phyloP scores from a whole-genome alignment of 2,888 invertebrate genomes.

The Mimas tiliae region DNA sequence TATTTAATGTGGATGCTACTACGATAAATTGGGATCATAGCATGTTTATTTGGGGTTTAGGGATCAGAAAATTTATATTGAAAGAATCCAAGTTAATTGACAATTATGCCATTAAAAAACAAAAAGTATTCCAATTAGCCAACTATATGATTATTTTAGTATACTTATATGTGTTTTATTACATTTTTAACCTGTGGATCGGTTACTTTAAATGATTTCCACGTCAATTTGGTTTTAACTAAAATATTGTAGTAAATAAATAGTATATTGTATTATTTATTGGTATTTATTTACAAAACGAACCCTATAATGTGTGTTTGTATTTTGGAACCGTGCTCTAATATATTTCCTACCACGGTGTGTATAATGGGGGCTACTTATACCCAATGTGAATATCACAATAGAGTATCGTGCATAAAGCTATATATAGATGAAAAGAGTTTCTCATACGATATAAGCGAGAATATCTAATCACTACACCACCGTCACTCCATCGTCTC shows the following conservation, averaged over 20 bases:
- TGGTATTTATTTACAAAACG: too few species aligned
- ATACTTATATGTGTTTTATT: neutral
- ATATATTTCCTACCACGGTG: too few species aligned
- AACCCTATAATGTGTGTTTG: too few species aligned
- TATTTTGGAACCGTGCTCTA: too few species aligned
- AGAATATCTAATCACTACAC: too few species aligned
- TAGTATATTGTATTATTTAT: too few species aligned
- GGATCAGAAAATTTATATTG: conserved; percentile 40
- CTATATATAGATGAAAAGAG: too few species aligned
- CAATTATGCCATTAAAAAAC: conserved; percentile 35
- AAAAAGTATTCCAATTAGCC: conserved; percentile 35
- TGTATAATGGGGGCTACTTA: too few species aligned
- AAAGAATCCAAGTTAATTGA: conserved; percentile 39
- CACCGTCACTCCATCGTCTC: too few species aligned
- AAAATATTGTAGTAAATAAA: neutral
- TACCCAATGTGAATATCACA: too few species aligned
- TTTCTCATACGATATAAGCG: too few species aligned
- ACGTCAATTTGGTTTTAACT: neutral
- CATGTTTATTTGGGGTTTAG: conserved; percentile 40
- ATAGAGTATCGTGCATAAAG: too few species aligned
- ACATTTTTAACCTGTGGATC: neutral
- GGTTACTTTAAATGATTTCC: neutral
- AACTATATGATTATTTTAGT: conserved; percentile 25
- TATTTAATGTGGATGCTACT: conserved; percentile 41
- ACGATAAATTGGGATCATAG: conserved; percentile 39